Evolutionary conservation across 1,140 invertebrate species (phyloP), one percentile per base, ranked within the genome.

Genomic region (Dreissena polymorpha): DNA sequence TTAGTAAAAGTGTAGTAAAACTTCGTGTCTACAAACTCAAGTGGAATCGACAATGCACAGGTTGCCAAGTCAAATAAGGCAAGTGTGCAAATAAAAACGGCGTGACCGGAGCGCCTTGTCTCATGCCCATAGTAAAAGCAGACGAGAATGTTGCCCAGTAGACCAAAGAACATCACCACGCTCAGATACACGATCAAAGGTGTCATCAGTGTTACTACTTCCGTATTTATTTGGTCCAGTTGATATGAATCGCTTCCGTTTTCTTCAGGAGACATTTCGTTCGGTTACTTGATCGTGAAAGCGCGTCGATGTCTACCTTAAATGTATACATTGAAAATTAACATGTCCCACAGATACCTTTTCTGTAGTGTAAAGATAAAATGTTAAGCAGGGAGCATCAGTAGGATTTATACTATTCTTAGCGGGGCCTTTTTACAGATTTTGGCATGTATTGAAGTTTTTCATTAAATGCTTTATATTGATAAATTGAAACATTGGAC

Each of bases 1-100:
- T 68, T 83, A 25, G 64, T 69, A 67, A 87, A 90, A 55, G 75
- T 80, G 73, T 77, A 86, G 3, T 85, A 85, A 23, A 75, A 86
- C 10, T 85, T 16, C 8, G 88, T 29, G 55, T 89, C 88, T 0
- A 87, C 27, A 10, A 89, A 85, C 78, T 90, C 89, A 39, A 87
- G 82, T 0, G 89, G 89, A 60, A 90, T 84, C 0, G 85, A 78
- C 14, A 89, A 10, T 39, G 55, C 8, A 65, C 87, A 88, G 23
- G 68, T 75, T 14, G 88, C 63, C 0, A 89, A 29, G 75, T 90
- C 89, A 55, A 85, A 85, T n/a, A 85, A 63, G 3, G 88, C 86
- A 53, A 90, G 74, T 16, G 79, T 70, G 12, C 87, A 65, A 71
- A 90, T 86, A 78, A 87, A 90, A 13, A 83, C n/a, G 7, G 29